Conservation (phyloP, 1,140 invertebrate species). For the Ips typographus region DNA sequence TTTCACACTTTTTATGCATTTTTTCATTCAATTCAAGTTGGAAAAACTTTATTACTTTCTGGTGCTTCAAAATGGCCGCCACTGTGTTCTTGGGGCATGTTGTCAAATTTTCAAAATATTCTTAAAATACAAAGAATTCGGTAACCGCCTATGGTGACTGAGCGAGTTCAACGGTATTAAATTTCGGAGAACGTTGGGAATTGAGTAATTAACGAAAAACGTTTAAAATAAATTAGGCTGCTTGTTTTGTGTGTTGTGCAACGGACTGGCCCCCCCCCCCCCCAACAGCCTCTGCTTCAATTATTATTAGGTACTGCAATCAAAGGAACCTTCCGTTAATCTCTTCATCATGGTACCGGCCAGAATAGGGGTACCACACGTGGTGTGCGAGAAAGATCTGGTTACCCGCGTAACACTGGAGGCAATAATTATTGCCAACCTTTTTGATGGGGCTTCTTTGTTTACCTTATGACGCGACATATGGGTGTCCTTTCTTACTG, state of each 20-base stretch:
- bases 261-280: neutral
- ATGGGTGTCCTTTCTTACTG: neutral
- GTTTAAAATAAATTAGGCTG: conserved; percentile 29
- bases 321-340: conserved; percentile 9
- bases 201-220: conserved; percentile 31
- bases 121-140: no score
- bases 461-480: conserved; percentile 14
- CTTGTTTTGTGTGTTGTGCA: neutral
- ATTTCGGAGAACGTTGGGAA: conserved; percentile 25
- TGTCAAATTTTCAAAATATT: no score
- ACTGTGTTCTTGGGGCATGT: no score
- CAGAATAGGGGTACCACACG: conserved; percentile 15
- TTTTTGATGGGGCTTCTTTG: conserved; percentile 21
- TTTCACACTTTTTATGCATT: no score
- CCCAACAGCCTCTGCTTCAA: neutral
- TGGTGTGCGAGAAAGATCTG: conserved; percentile 16
- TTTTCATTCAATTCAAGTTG: no score
- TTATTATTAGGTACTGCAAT: conserved; percentile 1
- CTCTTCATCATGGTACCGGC: conserved; percentile 8
- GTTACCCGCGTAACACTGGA: conserved; percentile 22
- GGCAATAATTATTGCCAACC: conserved; percentile 26
- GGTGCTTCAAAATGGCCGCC: no score
- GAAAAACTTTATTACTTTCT: no score
- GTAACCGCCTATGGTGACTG: no score
- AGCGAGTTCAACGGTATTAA: conserved; percentile 4